phyloP scores from a whole-genome alignment of 2,888 invertebrate species.

The Spilarctia lutea region DNA sequence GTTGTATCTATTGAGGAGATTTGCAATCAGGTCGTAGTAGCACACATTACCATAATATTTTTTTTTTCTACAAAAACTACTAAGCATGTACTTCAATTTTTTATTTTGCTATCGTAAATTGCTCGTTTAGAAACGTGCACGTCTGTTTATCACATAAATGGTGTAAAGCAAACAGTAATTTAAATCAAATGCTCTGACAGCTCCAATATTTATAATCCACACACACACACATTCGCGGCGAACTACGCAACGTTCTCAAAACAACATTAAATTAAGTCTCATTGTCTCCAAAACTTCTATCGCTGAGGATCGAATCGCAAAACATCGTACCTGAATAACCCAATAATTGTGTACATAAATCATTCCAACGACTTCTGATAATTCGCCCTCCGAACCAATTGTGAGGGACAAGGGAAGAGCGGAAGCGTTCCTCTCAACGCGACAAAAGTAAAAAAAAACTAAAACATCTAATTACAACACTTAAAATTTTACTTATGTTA shows the following conservation, averaged over 20 bases:
- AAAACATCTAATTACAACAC: too few species aligned
- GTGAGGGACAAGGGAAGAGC: conserved; percentile 53
- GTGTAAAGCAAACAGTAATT: background rate
- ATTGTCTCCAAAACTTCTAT: conserved; percentile 82
- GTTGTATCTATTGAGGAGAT: too few species aligned
- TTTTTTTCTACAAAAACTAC: too few species aligned
- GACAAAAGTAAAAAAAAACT: too few species aligned
- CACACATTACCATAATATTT: too few species aligned
- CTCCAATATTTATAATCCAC: conserved; percentile 46
- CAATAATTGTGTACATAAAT: conserved; percentile 87
- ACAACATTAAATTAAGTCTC: conserved; percentile 80
- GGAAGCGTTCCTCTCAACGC: conserved; percentile 1
- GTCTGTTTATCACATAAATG: background rate
- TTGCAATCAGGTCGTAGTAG: too few species aligned
- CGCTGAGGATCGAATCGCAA: conserved; percentile 79
- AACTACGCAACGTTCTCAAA: conserved; percentile 59
- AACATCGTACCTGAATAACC: conserved; percentile 85
- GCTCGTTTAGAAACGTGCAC: background rate
- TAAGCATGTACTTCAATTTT: too few species aligned
- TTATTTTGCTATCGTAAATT: too few species aligned
- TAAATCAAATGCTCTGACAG: background rate
- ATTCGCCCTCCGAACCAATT: conserved; percentile 79
- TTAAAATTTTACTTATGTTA: too few species aligned
- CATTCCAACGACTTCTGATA: conserved; percentile 86
- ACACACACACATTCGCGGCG: conserved; percentile 26